Conservation (phyloP, 2,797 vertebrate genomes). For the Champsocephalus esox region DNA sequence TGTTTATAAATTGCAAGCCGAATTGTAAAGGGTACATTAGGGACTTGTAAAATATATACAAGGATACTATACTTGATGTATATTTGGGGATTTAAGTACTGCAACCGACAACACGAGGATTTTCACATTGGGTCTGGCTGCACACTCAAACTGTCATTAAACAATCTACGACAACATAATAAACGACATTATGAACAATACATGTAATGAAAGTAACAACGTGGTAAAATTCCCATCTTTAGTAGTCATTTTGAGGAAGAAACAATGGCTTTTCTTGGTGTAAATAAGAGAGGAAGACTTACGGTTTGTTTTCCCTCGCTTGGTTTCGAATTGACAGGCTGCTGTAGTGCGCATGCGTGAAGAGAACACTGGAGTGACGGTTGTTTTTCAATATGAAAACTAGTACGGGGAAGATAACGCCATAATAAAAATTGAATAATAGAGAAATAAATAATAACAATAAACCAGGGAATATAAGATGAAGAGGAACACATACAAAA, state of each 20-base stretch:
- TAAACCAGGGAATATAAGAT: too few species aligned
- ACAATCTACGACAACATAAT: neutral
- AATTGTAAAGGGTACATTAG: neutral
- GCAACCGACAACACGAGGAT: neutral
- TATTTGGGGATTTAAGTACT: accelerated
- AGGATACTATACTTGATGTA: accelerated
- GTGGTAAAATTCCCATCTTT: neutral
- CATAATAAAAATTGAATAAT: too few species aligned
- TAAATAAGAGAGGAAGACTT: slow-evolving; percentile 32
- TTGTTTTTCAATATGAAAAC: too few species aligned
- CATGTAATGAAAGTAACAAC: neutral
- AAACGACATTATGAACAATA: neutral
- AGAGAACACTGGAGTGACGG: neutral
- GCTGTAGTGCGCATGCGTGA: slow-evolving; percentile 50
- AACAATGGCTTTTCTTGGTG: neutral
- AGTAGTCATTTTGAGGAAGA: accelerated
- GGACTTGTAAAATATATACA: neutral
- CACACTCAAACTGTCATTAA: neutral
- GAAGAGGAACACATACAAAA: too few species aligned
- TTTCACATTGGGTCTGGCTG: neutral
- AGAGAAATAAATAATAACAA: too few species aligned
- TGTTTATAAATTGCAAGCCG: neutral
- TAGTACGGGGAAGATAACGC: too few species aligned
- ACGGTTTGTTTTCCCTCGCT: slow-evolving; percentile 68
- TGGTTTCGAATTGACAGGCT: slow-evolving; percentile 52